Percentiles rank a stretch among this genome's conserved stretches.
phyloP scores from a whole-genome alignment of 2,113 vertebrate genomes.

The Actenoides lindsayi region DNA sequence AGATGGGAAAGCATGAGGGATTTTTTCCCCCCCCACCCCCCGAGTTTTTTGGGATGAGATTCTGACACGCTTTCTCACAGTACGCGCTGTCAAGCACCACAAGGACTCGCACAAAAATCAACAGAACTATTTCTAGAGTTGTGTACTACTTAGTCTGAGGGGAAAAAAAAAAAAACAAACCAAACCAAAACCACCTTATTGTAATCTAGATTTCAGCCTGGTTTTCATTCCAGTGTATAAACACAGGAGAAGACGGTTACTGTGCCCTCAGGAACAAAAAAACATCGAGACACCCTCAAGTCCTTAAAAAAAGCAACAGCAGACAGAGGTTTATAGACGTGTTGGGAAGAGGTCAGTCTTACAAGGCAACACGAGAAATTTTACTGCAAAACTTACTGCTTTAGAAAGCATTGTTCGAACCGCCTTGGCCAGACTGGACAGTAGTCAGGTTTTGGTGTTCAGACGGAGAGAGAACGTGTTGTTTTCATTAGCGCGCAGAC shows the following conservation, averaged over 20 bases:
- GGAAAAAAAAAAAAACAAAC: neutral
- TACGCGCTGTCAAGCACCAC: neutral
- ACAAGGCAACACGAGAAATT: neutral
- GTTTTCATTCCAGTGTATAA: neutral
- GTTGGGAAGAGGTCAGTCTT: neutral
- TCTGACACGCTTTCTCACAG: neutral
- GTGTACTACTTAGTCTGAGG: neutral
- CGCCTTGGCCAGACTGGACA: neutral
- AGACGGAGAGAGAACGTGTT: neutral
- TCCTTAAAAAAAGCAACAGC: neutral
- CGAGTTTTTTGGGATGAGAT: neutral
- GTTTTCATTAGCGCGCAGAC: neutral
- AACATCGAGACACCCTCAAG: neutral
- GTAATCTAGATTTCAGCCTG: neutral
- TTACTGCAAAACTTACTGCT: neutral
- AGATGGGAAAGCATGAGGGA: neutral
- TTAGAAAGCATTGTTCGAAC: neutral
- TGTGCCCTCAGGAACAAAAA: neutral
- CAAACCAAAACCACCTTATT: neutral
- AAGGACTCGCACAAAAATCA: conserved; percentile 30
- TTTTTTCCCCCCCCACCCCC: neutral
- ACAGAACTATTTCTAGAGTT: conserved; percentile 27
- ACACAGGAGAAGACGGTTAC: neutral
- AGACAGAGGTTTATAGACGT: neutral
- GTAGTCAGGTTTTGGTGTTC: neutral